Conservation (phyloP, 2,888 invertebrate species). For the Drosophila multiciliata region DNA sequence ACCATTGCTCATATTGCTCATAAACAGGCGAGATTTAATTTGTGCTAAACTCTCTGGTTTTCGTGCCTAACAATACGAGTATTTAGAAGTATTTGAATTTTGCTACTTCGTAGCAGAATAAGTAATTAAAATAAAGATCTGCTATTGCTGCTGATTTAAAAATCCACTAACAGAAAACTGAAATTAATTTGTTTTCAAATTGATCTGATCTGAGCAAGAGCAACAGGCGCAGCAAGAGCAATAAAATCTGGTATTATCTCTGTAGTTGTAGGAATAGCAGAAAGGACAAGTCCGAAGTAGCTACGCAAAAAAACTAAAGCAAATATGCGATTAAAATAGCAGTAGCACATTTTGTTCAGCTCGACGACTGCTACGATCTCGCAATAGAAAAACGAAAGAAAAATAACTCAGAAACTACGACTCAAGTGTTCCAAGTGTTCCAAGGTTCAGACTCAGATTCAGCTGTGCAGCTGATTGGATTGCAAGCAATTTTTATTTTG, state of each 20-base stretch:
- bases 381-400: neutral
- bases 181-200: neutral
- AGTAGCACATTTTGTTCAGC: neutral
- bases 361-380: neutral
- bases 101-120: neutral
- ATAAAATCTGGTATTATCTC: neutral
- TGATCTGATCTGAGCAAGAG: no score
- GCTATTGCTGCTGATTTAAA: neutral
- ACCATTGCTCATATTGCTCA: neutral
- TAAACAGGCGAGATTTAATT: neutral
- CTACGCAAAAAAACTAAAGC: neutral
- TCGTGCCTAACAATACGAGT: neutral
- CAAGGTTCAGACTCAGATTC: neutral
- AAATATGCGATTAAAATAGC: no score
- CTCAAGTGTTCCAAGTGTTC: neutral
- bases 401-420: neutral
- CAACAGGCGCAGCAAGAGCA: no score
- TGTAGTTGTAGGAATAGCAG: neutral
- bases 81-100: neutral
- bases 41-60: neutral
- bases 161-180: neutral
- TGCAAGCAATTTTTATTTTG: neutral
- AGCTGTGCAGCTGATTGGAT: neutral
- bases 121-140: neutral
- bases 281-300: fast-evolving